Conservation (phyloP, 2,113 vertebrate species). For the Entomyzon cyanotis region DNA sequence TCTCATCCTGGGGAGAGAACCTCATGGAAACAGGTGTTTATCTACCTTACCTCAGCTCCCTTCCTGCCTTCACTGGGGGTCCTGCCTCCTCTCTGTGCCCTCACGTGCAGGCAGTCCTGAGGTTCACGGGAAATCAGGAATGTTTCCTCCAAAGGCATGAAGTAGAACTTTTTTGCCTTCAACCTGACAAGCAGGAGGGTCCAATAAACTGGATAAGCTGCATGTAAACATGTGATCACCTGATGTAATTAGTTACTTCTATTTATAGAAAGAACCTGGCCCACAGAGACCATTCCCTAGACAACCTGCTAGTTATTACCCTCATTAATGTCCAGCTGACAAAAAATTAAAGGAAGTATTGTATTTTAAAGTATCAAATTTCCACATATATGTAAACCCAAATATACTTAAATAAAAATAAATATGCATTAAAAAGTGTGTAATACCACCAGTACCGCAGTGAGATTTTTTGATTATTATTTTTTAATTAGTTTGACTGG, state of each 20-base stretch:
- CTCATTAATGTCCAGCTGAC: not conserved
- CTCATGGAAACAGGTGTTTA: not conserved
- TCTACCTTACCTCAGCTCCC: not conserved
- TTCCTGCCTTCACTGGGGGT: not conserved
- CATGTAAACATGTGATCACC: slow-evolving; percentile 35
- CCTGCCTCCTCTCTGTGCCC: not conserved
- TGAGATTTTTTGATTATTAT: not conserved
- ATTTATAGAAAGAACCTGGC: slow-evolving; percentile 37
- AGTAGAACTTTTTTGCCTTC: not conserved
- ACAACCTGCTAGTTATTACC: slow-evolving; percentile 2
- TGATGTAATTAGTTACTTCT: slow-evolving; percentile 18
- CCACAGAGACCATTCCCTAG: not conserved
- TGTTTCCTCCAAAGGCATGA: not conserved
- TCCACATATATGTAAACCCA: not conserved
- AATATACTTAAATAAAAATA: not conserved
- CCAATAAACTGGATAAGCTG: slow-evolving; percentile 8
- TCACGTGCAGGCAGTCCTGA: fast-evolving
- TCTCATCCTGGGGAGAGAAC: not conserved
- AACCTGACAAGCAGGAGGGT: not conserved
- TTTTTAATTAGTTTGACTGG: not conserved
- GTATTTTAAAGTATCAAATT: not conserved
- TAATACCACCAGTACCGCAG: fast-evolving
- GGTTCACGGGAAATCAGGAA: not conserved
- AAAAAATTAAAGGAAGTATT: not conserved
- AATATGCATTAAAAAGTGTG: not conserved